Evolutionary conservation across 2,113 vertebrate species (phyloP).

Genomic region (Campylomormyrus numenius): DNA sequence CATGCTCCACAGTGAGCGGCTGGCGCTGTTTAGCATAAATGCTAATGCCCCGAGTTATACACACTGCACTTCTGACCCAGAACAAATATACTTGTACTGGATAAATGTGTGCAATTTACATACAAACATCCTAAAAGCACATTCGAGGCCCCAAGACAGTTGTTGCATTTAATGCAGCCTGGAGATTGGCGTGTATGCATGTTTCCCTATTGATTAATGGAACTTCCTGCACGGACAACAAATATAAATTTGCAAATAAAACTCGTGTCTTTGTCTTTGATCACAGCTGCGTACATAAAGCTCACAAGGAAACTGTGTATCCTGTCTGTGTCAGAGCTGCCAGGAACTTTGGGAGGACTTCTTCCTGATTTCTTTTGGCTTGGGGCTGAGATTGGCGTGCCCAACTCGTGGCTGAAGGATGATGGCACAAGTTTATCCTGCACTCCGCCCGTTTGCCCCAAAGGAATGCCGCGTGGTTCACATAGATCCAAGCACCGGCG

Average conservation of each 20-base stretch:
- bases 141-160: not conserved
- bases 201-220: not conserved
- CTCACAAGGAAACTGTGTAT: not conserved
- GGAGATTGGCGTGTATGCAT: not conserved
- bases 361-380: not conserved
- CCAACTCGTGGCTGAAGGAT: not conserved
- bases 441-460: slow-evolving; percentile 25
- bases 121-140: slow-evolving; percentile 7
- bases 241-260: not conserved
- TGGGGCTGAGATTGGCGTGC: not conserved
- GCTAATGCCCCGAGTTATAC: slow-evolving; percentile 44
- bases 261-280: not conserved
- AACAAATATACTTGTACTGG: slow-evolving; percentile 48
- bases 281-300: not conserved
- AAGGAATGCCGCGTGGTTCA: slow-evolving; percentile 45
- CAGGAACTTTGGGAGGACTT: not conserved
- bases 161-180: not conserved
- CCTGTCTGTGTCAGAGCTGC: not conserved
- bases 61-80: slow-evolving; percentile 50
- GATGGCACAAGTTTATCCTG: slow-evolving; percentile 21
- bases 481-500: slow-evolving; percentile 50
- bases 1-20: slow-evolving; percentile 43
- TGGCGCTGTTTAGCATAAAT: slow-evolving; percentile 52
- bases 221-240: not conserved
- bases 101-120: slow-evolving; percentile 8